Conservation (phyloP, 2,888 invertebrate genomes). For the Beris morrisii region DNA sequence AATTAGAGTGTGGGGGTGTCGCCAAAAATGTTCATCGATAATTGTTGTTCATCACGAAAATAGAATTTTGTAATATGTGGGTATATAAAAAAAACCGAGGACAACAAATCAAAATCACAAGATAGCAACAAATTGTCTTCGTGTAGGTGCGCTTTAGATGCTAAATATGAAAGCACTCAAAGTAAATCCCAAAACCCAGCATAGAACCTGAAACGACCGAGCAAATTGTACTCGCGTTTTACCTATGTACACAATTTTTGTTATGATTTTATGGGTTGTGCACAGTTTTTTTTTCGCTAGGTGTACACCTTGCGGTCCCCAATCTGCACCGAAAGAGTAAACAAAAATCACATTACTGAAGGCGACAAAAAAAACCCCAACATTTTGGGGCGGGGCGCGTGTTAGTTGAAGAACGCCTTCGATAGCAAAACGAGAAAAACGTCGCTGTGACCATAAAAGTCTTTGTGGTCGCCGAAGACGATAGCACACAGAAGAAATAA, state of each 20-base stretch:
- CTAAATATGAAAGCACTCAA: conserved; percentile 6
- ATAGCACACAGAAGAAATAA: conserved; percentile 1
- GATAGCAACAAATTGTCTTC: too few species aligned
- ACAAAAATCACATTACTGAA: conserved; percentile 27
- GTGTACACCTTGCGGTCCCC: conserved; percentile 3
- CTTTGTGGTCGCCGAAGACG: conserved; percentile 20
- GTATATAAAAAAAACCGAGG: neutral
- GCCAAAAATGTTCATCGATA: too few species aligned
- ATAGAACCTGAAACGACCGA: neutral
- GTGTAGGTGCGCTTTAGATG: conserved; percentile 15
- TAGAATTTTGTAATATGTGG: too few species aligned
- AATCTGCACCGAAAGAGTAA: conserved; percentile 7
- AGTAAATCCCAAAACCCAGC: neutral
- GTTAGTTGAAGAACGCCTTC: conserved; percentile 21
- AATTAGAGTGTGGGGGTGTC: too few species aligned
- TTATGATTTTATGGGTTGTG: conserved; percentile 28
- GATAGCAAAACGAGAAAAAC: conserved; percentile 20
- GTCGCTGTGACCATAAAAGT: conserved; percentile 2
- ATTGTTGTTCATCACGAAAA: too few species aligned
- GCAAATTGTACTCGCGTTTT: conserved; percentile 16
- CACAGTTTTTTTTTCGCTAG: neutral
- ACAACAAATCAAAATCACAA: conserved; percentile 20
- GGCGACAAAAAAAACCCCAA: conserved; percentile 13
- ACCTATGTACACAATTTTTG: conserved; percentile 20
- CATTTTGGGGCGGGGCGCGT: conserved; percentile 27